Evolutionary conservation across 30 jellyfish, hydroid and myxozoan genomes (phyloP), one percentile per base, ranked within the genome.

Genomic region (Pelagia noctiluca): DNA sequence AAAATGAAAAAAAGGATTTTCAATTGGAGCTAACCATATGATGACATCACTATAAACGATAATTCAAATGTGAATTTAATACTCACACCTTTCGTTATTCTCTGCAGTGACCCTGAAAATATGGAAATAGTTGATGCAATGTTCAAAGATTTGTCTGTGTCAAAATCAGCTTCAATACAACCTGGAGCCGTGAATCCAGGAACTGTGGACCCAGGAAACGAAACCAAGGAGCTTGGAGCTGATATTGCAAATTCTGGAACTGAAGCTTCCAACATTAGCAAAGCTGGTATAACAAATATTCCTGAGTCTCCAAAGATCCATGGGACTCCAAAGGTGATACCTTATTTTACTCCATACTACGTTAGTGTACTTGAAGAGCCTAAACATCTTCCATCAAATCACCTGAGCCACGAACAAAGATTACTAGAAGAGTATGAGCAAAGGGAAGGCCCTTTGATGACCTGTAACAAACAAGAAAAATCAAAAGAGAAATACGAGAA

Each of bases 401-500:
- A 25, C 5, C 25, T 48, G 12, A 68, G 35, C 3, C 33, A 79
- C 24, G 89, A 79, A 60, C 19, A 35, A 25, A 35, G 57, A 28
- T 50, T 79, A 0, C 26, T 79, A 22, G 31, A 57, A 18, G 89
- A 62, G 50, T 79, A 79, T 65, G 89, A 79, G 35, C 50, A 68
- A 32, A 72, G 82, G 8, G 89, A 79, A 23, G 89, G 89, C 0
- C 47, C 74, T 23, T 34, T 75, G 46, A 25, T 38, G 1, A 78
- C 67, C 18, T 25, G 22, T 0, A 49, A 63, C 29, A 50, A 60
- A 11, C 16, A 60, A 28, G 57, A 36, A 26, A 77, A 32, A 5
- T 23, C 57, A 2, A 49, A 81, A 8, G 97, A 81, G 54, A 76
- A 54, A 21, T 90, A 90, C 72, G 97, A 90, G 49, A 82, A 90